These are phyloP conservation scores for Nothocercus nigrocapillus DNA, from an alignment of 2,113 vertebrate genomes.

Conservation along the genomic window DNA sequence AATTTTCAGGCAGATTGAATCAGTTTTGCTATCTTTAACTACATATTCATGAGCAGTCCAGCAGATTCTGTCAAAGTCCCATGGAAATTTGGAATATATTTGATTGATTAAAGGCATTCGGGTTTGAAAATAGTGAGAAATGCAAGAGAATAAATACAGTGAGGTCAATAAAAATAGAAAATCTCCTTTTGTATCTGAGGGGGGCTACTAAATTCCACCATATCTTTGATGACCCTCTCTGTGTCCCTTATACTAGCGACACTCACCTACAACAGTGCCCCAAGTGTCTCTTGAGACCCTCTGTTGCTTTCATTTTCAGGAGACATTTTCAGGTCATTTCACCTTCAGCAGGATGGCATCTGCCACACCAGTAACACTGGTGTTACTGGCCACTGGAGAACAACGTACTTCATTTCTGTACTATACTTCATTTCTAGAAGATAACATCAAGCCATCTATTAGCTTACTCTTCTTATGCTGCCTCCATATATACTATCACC, in stretches of 20 bases:
- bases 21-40: constrained; percentile 27
- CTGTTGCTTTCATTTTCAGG: neutral
- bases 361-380: neutral
- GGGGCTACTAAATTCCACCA: neutral
- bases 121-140: neutral
- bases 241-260: neutral
- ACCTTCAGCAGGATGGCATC: neutral
- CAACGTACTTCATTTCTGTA: neutral
- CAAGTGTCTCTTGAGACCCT: neutral
- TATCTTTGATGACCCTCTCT: neutral
- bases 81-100: neutral
- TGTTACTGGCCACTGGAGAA: neutral
- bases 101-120: neutral
- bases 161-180: neutral
- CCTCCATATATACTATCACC: neutral
- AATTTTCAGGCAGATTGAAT: constrained; percentile 1
- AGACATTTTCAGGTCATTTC: neutral
- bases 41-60: constrained; percentile 39
- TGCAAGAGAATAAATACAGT: neutral
- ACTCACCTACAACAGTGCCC: neutral
- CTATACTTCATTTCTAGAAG: neutral
- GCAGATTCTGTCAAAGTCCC: neutral
- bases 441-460: neutral
- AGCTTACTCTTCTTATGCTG: neutral
- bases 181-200: neutral